Conservation (phyloP, 2,797 vertebrate genomes). For the Tragelaphus eurycerus region DNA sequence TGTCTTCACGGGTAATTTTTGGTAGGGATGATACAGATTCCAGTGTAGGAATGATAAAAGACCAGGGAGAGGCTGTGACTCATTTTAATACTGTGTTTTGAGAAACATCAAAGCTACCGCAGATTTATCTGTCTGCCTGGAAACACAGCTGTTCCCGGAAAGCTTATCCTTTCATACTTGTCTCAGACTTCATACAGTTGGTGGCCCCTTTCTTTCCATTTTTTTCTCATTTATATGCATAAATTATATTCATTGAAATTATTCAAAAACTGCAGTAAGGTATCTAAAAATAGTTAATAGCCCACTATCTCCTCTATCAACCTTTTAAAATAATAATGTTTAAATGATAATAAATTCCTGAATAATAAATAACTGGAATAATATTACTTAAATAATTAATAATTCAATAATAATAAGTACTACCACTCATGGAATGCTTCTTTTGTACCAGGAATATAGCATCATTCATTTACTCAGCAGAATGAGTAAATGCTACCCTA, state of each 20-base stretch:
- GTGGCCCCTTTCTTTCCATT: neutral
- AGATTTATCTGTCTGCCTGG: neutral
- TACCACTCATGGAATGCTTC: rapidly evolving
- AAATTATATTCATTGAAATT: neutral
- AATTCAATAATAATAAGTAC: neutral
- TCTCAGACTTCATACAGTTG: neutral
- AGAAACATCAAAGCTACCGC: constrained; percentile 26
- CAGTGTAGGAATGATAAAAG: neutral
- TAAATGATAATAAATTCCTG: neutral
- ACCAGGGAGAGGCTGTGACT: neutral
- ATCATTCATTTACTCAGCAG: neutral
- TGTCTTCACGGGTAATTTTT: neutral
- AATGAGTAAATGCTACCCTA: neutral
- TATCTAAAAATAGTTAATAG: neutral
- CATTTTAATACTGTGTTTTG: neutral
- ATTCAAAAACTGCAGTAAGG: neutral
- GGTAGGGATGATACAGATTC: neutral
- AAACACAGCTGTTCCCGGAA: neutral
- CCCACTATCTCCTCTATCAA: neutral
- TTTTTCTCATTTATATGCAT: neutral
- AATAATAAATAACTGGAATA: neutral
- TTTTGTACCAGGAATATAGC: rapidly evolving
- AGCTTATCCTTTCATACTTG: neutral
- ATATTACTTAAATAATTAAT: neutral
- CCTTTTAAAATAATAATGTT: neutral